phyloP scores from a whole-genome alignment of 1,140 invertebrate species.

The Drosophila biarmipes region DNA sequence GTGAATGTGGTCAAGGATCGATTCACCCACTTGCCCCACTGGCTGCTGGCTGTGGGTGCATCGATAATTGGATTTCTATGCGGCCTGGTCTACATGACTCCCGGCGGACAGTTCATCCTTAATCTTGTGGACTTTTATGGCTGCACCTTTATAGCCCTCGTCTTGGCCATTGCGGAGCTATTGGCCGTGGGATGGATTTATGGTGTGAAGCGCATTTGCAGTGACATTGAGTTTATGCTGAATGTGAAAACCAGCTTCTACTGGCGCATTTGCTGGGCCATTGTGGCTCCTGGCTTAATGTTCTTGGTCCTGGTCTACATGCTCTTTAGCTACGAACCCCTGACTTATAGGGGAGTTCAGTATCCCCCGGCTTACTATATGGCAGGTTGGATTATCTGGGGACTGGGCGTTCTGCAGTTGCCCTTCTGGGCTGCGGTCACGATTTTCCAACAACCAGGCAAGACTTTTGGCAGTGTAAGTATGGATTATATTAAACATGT shows the following conservation, averaged over 20 bases:
- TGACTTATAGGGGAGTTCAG: constrained; percentile 85
- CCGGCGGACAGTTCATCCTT: constrained; percentile 94
- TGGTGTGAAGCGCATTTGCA: constrained; percentile 88
- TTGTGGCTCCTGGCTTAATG: constrained; percentile 90
- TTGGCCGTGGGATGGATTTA: constrained; percentile 91
- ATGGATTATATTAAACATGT: not conserved
- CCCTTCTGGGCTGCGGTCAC: constrained; percentile 85
- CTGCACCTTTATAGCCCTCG: constrained; percentile 91
- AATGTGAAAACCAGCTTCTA: constrained; percentile 89
- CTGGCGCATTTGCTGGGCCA: constrained; percentile 93
- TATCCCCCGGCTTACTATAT: constrained; percentile 85
- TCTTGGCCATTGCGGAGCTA: constrained; percentile 90
- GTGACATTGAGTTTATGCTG: constrained; percentile 91
- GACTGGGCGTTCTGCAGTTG: constrained; percentile 85
- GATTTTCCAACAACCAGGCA: constrained; percentile 67
- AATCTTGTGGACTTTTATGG: constrained; percentile 94
- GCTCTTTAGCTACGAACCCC: constrained; percentile 85
- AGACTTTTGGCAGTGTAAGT: constrained; percentile 56
- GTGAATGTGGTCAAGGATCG: constrained; percentile 90
- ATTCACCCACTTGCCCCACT: constrained; percentile 87
- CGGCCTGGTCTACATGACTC: constrained; percentile 91
- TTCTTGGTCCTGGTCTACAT: constrained; percentile 89
- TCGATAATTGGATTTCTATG: constrained; percentile 88
- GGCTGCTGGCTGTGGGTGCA: constrained; percentile 86
- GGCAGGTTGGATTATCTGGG: constrained; percentile 85